These are phyloP conservation scores for Dasypus novemcinctus DNA, from an alignment of 2,113 vertebrate species.

Conservation along the genomic window DNA sequence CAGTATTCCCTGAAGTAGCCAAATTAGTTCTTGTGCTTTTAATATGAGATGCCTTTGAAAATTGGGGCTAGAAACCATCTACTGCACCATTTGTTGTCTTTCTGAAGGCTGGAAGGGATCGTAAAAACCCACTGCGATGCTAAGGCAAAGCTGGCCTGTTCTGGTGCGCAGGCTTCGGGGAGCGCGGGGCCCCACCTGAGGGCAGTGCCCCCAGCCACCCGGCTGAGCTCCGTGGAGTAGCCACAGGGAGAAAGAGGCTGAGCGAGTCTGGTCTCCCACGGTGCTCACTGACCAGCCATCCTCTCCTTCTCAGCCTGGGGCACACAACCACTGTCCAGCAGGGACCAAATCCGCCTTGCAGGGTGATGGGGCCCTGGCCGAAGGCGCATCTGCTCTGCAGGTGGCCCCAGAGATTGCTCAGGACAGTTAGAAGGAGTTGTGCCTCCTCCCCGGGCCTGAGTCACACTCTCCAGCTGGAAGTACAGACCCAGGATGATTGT, in stretches of 20 bases:
- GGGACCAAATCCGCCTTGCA: not conserved
- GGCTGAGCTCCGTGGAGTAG: not conserved
- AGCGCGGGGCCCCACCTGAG: accelerated
- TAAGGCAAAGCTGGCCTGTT: not conserved
- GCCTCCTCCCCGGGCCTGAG: not conserved
- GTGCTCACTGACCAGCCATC: no score
- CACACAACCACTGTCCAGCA: not conserved
- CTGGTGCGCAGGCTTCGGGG: not conserved
- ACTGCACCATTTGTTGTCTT: not conserved
- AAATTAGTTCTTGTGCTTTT: not conserved
- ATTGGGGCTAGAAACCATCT: not conserved
- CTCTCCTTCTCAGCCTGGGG: accelerated
- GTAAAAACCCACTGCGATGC: not conserved
- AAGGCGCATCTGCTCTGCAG: not conserved
- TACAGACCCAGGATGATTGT: not conserved
- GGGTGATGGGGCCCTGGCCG: accelerated
- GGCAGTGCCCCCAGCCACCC: accelerated
- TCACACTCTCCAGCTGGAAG: not conserved
- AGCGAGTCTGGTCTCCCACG: accelerated
- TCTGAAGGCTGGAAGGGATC: not conserved
- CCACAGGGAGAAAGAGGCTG: accelerated
- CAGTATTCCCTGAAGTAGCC: not conserved
- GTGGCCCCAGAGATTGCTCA: not conserved
- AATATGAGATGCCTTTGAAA: not conserved
- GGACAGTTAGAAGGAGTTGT: not conserved